Base-by-base conservation (phyloP, 1,140 invertebrate genomes). In the Riptortus pedestris region DNA sequence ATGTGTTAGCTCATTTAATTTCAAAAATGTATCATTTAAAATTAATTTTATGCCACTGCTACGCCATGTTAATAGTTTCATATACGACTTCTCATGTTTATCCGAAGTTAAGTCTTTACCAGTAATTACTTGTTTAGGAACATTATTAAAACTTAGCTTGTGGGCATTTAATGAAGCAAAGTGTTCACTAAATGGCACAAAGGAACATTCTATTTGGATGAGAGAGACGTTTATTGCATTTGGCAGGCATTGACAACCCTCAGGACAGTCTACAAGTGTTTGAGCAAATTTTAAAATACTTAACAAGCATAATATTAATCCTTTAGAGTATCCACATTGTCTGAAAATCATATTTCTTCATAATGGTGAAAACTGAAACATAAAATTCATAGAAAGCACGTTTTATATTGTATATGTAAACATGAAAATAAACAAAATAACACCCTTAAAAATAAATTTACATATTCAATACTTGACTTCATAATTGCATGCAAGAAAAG, bases 1-100 rank as follows among this genome's bases (percentile, higher is more conserved):
- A 67, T 74, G 68, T 66, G 73, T 71, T 14, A 82, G 67, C 22
- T 69, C 70, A 12, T 65, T 69, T 60, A 76, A 71, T 12, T 71
- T 69, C 59, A 72, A 65, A 60, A 80, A 76, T 48, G 73, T 67
- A 48, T 70, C 68, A n/a, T 72, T 70, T 28, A 48, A 27, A 43
- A 66, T 55, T 22, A 26, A 26, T 62, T 59, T 31, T 20, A 66
- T 62, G 11, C 51, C 47, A 28, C 65, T 66, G n/a, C 62, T 55
- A 20, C 38, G 55, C 65, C 65, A 66, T 38, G 51, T 38, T 52
- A 66, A 55, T 24, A 22, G 11, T 22, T 20, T 33, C 11, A 55
- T 9, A 26, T 29, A 1, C 4, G 60, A 62, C 14, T 57, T 16
- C 29, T 28, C 45, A 1, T 20, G 20, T 16, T 57, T 48, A 57